Conservation (phyloP, 2,797 vertebrate genomes). For the Poeciliopsis turneri region DNA sequence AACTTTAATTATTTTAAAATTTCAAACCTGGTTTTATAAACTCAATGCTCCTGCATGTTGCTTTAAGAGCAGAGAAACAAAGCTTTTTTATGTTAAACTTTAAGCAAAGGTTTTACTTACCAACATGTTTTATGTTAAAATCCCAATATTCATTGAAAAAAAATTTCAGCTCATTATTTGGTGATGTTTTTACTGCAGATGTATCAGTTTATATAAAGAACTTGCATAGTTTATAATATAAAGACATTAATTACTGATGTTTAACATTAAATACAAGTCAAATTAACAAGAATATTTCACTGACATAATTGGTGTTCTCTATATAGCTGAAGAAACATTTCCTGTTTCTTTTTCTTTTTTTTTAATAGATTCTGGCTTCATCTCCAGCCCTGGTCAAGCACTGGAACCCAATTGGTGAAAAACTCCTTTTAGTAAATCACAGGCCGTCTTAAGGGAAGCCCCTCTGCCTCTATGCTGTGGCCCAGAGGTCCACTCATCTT, state of each 20-base stretch:
- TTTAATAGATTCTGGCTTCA: not conserved
- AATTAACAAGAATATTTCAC: not conserved
- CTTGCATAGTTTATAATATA: not conserved
- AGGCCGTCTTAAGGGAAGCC: constrained; percentile 31
- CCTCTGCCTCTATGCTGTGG: constrained; percentile 20
- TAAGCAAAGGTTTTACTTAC: not conserved
- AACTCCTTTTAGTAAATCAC: constrained; percentile 20
- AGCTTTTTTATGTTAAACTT: not conserved
- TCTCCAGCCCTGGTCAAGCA: not conserved
- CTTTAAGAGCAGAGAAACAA: not conserved
- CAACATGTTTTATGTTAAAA: not conserved
- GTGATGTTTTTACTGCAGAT: not conserved
- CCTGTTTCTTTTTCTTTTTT: not conserved
- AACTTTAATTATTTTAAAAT: not conserved
- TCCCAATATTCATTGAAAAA: not conserved
- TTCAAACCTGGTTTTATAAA: not conserved
- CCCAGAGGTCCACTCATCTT: constrained; percentile 10
- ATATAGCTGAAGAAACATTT: not conserved
- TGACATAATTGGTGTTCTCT: not conserved
- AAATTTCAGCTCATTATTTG: not conserved
- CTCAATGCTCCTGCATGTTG: not conserved
- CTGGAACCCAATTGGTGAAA: not conserved
- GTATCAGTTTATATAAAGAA: not conserved
- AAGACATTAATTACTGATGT: not conserved
- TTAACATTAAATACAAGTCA: not conserved